Evolutionary conservation across 2,113 vertebrate genomes (phyloP), one percentile per base, ranked within the genome.

Genomic region (Phasianus colchicus): DNA sequence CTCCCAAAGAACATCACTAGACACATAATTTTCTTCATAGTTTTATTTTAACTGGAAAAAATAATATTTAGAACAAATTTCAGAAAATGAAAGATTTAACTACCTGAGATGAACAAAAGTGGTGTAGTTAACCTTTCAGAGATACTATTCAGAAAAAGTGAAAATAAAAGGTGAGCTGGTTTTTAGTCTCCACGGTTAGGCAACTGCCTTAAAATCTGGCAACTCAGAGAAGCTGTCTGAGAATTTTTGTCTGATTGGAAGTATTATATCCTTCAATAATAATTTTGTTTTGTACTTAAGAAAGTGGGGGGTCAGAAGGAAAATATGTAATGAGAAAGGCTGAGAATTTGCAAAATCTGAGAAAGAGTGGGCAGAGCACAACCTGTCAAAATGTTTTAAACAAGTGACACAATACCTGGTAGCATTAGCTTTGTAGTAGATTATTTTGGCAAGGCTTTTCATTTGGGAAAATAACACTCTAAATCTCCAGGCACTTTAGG

Each of bases 361-460:
- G 43, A 79, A 82, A 36, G 42, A 86, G 76, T 84, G 27, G 13
- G 38, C 65, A 77, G 60, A 83, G 30, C 54, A 74, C 11, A 55
- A 86, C 25, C 69, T 93, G 38, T 92, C 74, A 90, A 91, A 91
- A 83, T 80, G 54, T 27, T 90, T 21, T 86, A 47, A 90, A 63
- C 30, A 95, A 86, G 52, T 58, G 54, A 55, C 45, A 58, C 29
- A 57, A 30, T 80, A 88, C 61, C 43, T 81, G 42, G 43, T 69
- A 85, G 79, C 63, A 58, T 95, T 95, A 60, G n/a, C 22, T 65
- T 90, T 87, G 80, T 87, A 92, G 57, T 70, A 90, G 73, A 89
- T 93, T 86, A 79, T 94, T 95, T 91, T 93, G 89, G 72, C 93
- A 95, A 72, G 52, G 81, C 43, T 78, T 89, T 76, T 96, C 63